Conservation (phyloP, 2,113 vertebrate genomes). For the Calonectris borealis region DNA sequence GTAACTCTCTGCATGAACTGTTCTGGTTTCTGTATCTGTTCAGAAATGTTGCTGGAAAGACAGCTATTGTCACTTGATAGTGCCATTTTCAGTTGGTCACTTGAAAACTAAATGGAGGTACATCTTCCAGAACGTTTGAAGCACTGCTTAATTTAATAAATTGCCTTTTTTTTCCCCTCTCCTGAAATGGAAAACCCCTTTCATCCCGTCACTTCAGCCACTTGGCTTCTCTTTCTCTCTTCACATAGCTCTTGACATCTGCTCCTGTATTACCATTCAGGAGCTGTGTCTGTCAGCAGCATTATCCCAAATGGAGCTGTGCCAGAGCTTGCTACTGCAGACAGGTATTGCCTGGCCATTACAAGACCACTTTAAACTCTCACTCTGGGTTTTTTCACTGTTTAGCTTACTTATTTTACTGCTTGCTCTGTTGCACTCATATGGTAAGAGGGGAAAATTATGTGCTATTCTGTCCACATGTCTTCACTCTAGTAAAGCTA, state of each 20-base stretch:
- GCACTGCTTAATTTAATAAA: background rate
- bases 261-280: rapidly evolving
- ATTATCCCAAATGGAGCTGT: background rate
- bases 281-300: background rate
- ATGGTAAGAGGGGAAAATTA: background rate
- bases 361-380: background rate
- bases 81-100: background rate
- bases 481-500: background rate
- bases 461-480: background rate
- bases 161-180: background rate
- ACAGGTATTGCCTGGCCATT: rapidly evolving
- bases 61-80: background rate
- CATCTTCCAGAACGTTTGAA: background rate
- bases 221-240: background rate
- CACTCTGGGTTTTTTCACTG: background rate
- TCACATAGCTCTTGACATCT: background rate
- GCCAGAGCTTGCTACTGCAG: background rate
- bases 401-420: background rate
- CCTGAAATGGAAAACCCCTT: background rate
- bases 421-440: background rate
- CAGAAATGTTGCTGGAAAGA: background rate
- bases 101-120: background rate
- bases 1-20: background rate
- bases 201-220: background rate
- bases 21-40: background rate